Base-by-base conservation (phyloP, 2,888 invertebrate genomes). In the Mythimna impura region DNA sequence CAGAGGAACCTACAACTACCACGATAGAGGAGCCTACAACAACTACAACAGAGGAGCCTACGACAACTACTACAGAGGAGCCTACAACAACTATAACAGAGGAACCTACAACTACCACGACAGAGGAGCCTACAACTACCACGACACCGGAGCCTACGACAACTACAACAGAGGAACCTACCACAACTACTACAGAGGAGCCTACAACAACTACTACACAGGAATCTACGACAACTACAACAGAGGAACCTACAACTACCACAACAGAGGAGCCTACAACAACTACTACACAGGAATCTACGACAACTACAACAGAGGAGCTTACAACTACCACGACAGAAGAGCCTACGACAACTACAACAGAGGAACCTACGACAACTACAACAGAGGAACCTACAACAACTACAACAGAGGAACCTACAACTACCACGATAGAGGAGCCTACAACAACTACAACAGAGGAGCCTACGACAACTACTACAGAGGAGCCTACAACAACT, bases 241-340 rank as follows among this genome's bases (percentile, higher is more conserved):
- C 43, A 12, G 43, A 43, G 43, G 64, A 20, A 3, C 52, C 69
- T 4, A 40, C 73, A 0, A 80, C 73, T n/a, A 67, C 6, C 36
- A 76, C 67, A 9, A 40, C 40, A 7, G 40, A 40, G 40, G 22
- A 54, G 0, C 30, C 54, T 2, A 52, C 60, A 2, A 40, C 40
- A 1, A 10, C 10, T 0, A 67, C 62, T 4, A 17, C 47, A 17
- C 5, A 47, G 47, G 47, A 17, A 0, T 6, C 47, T 4, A 47
- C 47, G 0, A 47, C 47, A 17, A 17, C 4, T 0, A 17, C 47
- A 17, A 17, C 47, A 0, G 47, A 47, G 17, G 47, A 47, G 17
- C 17, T 17, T 2, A 17, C 47, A 6, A 17, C 17, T 1, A 47
- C 47, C 0, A 5, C 43, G 4, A 30, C 30, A 30, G 30, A 30